Evolutionary conservation across 2,113 vertebrate genomes (phyloP).

Genomic region (Melanerpes aurifrons): DNA sequence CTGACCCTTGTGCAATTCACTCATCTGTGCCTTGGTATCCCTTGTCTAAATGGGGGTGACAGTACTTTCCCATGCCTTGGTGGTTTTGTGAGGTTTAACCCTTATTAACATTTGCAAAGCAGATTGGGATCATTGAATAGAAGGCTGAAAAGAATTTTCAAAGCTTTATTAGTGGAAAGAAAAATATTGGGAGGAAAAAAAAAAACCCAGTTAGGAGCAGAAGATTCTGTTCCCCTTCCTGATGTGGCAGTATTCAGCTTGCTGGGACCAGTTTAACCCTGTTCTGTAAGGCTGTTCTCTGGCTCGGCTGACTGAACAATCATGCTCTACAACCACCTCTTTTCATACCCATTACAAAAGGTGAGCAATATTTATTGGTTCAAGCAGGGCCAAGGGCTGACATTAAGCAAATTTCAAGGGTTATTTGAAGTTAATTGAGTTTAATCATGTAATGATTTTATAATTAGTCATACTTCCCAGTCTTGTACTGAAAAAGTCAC

Average conservation of each 20-base stretch:
- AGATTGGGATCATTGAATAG: background rate
- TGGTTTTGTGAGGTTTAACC: constrained; percentile 32
- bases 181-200: background rate
- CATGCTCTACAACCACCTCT: constrained; percentile 12
- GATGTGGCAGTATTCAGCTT: background rate
- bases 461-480: constrained; percentile 74
- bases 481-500: constrained; percentile 57
- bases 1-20: background rate
- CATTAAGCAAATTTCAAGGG: constrained; percentile 80
- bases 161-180: constrained; percentile 14
- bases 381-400: constrained; percentile 71
- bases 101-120: constrained; percentile 49
- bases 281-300: background rate
- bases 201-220: background rate
- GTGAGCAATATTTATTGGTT: constrained; percentile 67
- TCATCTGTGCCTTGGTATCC: background rate
- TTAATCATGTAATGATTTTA: constrained; percentile 77
- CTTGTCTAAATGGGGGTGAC: background rate
- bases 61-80: background rate
- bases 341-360: constrained; percentile 56
- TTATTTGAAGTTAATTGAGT: constrained; percentile 81
- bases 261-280: background rate
- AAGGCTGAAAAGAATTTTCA: background rate
- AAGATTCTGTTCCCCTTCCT: background rate
- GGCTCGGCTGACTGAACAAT: background rate